These are phyloP conservation scores for Piscicola geometra DNA, from an alignment of 2,888 invertebrate species.

Conservation along the genomic window DNA sequence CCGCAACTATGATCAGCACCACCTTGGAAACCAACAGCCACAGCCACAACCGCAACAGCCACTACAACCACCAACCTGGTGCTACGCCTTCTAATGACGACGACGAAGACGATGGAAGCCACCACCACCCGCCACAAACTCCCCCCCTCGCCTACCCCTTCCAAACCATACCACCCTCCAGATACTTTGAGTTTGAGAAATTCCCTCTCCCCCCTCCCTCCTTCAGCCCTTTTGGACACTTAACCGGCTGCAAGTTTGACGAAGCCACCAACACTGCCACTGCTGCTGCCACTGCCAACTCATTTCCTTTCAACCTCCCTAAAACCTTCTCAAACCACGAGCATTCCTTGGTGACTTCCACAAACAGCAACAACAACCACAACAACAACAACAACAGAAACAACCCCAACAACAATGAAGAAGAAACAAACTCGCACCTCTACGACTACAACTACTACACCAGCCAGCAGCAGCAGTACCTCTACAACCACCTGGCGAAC, in stretches of 20 bases:
- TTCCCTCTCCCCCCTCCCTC: not conserved
- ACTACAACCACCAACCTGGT: too few relatives aligned
- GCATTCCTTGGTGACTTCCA: not conserved
- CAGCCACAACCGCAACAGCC: too few relatives aligned
- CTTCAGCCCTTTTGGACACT: not conserved
- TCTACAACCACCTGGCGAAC: slow-evolving; percentile 20
- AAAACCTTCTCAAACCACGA: not conserved
- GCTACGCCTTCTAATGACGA: too few relatives aligned
- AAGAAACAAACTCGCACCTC: not conserved
- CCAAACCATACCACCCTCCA: not conserved
- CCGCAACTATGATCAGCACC: too few relatives aligned
- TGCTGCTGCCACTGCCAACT: not conserved
- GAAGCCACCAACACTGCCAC: not conserved
- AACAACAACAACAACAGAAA: too few relatives aligned
- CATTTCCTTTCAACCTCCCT: not conserved
- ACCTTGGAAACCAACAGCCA: too few relatives aligned
- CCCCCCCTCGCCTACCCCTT: not conserved
- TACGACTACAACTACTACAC: slow-evolving; percentile 24
- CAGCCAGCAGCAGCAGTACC: slow-evolving; percentile 23
- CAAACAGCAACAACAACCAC: too few relatives aligned
- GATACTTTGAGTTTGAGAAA: slow-evolving; percentile 1
- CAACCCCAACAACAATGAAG: not conserved
- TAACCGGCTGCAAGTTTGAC: not conserved
- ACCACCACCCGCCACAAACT: not conserved
- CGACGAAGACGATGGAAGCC: slow-evolving; percentile 10